These are phyloP conservation scores for Neoseiulus cucumeris DNA, from an alignment of 1,140 invertebrate genomes.

Conservation along the genomic window DNA sequence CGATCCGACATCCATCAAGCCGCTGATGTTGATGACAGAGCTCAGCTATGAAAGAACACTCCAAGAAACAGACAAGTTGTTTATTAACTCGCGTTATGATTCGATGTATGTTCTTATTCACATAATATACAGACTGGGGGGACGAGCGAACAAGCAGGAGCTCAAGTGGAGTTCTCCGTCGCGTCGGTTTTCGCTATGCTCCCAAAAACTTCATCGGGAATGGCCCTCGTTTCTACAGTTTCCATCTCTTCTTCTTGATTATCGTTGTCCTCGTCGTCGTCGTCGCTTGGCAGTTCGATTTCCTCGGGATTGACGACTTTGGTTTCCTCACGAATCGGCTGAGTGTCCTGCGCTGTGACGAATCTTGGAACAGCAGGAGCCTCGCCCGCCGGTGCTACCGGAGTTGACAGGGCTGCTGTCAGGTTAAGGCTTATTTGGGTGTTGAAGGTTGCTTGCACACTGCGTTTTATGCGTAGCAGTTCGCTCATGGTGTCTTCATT, in stretches of 20 bases:
- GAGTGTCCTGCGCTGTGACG: not conserved
- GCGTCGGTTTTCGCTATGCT: not conserved
- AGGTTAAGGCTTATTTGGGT: slow-evolving; percentile 33
- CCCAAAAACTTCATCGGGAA: not conserved
- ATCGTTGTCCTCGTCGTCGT: not conserved
- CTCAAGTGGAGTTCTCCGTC: not conserved
- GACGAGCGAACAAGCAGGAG: not conserved
- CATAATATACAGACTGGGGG: not conserved
- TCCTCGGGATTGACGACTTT: not conserved
- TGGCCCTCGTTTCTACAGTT: not conserved
- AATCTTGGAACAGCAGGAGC: not conserved
- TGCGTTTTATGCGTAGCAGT: slow-evolving; percentile 93
- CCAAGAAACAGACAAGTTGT: too few relatives aligned
- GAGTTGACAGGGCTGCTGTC: not conserved
- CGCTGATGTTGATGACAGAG: too few relatives aligned
- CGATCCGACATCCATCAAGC: too few relatives aligned
- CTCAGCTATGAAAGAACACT: too few relatives aligned
- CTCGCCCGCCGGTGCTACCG: not conserved
- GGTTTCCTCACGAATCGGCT: not conserved
- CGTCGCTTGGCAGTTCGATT: not conserved
- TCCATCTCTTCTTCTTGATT: not conserved
- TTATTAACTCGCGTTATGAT: too few relatives aligned
- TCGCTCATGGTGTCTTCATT: slow-evolving; percentile 99
- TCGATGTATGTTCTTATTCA: not conserved
- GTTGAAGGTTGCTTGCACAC: slow-evolving; percentile 90